Evolutionary conservation across 2,113 vertebrate genomes (phyloP).

Genomic region (Leptocoma aspasia): DNA sequence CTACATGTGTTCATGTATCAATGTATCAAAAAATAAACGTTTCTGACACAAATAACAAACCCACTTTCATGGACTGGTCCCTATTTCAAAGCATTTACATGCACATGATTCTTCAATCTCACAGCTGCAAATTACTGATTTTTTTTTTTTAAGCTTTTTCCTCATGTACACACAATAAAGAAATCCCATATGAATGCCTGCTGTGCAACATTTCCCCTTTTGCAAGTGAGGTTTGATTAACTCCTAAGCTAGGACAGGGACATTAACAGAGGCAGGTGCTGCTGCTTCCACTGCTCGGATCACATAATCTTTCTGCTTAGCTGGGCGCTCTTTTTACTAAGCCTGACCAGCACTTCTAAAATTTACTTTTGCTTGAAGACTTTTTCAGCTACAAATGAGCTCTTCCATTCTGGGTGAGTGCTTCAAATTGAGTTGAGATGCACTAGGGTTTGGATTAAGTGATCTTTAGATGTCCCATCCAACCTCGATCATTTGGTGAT

Average conservation of each 20-base stretch:
- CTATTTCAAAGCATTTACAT: background rate
- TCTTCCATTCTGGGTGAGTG: background rate
- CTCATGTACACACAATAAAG: rapidly evolving
- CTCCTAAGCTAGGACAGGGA: background rate
- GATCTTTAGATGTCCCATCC: background rate
- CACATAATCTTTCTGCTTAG: background rate
- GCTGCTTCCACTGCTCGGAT: background rate
- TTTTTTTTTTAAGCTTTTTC: background rate
- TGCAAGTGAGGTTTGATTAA: background rate
- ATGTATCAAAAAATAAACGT: background rate
- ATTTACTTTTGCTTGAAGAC: background rate
- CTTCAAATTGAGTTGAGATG: background rate
- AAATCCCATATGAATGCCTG: background rate
- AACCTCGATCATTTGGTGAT: background rate
- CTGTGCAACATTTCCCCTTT: background rate
- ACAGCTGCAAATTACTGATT: background rate
- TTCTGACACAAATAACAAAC: background rate
- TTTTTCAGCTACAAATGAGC: background rate
- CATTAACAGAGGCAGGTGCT: background rate
- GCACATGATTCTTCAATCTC: background rate
- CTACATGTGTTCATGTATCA: background rate
- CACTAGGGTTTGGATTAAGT: background rate
- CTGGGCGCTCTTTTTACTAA: background rate
- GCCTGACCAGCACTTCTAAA: background rate
- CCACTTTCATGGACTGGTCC: background rate